Evolutionary conservation across 2,113 vertebrate species (phyloP).

Genomic region (Neoarius graeffei): DNA sequence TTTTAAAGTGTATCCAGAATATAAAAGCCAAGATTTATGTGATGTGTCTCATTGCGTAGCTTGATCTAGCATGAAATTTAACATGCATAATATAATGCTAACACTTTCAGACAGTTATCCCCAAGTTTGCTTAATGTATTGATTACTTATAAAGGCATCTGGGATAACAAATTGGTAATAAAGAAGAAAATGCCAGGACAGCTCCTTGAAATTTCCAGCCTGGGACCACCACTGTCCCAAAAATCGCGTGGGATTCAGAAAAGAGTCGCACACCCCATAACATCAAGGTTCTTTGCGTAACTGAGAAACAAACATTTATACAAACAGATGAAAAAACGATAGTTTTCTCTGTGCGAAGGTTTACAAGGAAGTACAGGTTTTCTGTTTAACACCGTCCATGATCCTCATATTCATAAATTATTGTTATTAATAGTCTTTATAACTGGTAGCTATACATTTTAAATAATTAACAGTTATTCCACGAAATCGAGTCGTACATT

Average conservation of each 20-base stretch:
- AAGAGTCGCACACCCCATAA: background rate
- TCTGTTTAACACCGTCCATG: background rate
- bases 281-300: background rate
- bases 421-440: background rate
- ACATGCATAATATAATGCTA: background rate
- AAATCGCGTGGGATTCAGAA: background rate
- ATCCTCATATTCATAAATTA: background rate
- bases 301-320: background rate
- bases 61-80: background rate
- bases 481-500: too few species aligned
- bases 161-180: background rate
- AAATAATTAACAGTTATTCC: too few species aligned
- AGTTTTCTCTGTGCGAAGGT: background rate
- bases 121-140: background rate
- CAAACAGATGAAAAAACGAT: background rate
- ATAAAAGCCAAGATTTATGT: background rate
- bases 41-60: background rate
- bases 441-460: background rate
- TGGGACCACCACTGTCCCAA: background rate
- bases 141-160: background rate
- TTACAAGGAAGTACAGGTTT: background rate
- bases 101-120: background rate
- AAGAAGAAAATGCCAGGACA: background rate
- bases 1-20: background rate
- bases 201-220: background rate